Evolutionary conservation across 35 echinoderm and acorn worm genomes (phyloP).

Genomic region (Strongylocentrotus purpuratus): DNA sequence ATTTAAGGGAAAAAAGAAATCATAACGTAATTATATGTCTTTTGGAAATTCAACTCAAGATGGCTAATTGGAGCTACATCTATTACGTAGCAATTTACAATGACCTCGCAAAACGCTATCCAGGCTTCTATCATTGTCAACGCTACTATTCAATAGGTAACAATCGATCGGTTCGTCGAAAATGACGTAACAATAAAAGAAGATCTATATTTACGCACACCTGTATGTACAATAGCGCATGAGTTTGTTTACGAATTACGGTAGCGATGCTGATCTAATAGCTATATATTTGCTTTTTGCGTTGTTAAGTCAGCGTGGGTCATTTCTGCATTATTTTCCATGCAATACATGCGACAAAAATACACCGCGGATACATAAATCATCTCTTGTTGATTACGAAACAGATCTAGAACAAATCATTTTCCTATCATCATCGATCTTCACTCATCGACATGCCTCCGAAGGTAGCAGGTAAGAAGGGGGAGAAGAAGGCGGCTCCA

Average conservation of each 20-base stretch:
- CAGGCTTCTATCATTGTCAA: neutral
- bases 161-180: neutral
- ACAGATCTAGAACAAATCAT: neutral
- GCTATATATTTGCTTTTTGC: neutral
- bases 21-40: too few species aligned
- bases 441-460: neutral
- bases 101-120: too few species aligned
- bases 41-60: too few species aligned
- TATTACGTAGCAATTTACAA: too few species aligned
- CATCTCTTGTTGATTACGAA: neutral
- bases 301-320: neutral
- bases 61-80: too few species aligned
- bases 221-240: neutral
- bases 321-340: too few species aligned
- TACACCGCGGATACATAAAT: neutral
- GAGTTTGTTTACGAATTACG: neutral
- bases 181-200: slow-evolving; percentile 18
- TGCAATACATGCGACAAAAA: too few species aligned
- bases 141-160: neutral
- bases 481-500: neutral
- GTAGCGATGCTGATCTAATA: neutral
- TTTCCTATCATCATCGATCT: neutral
- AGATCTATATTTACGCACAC: neutral
- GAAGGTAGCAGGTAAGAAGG: neutral
- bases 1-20: too few species aligned